Evolutionary conservation across 2,888 invertebrate species (phyloP).

Genomic region (Carpatolechia fugitivella): DNA sequence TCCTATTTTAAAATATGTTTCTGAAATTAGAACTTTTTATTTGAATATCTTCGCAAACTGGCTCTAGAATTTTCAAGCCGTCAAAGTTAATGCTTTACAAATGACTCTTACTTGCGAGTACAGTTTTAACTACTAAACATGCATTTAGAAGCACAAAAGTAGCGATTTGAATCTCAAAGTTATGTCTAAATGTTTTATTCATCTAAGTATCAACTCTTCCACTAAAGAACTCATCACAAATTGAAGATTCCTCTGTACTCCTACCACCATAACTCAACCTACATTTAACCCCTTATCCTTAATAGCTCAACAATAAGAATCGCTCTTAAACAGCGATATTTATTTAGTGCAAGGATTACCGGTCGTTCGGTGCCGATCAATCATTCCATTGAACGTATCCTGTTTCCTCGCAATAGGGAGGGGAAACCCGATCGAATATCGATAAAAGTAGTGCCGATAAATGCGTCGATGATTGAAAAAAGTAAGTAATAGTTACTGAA

Average conservation of each 20-base stretch:
- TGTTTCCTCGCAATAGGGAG: slow-evolving; percentile 68
- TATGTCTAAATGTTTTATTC: too few relatives aligned
- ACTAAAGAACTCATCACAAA: neutral
- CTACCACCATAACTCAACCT: neutral
- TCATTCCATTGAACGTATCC: slow-evolving; percentile 78
- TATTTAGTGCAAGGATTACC: slow-evolving; percentile 76
- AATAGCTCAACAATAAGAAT: neutral
- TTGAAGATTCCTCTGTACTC: neutral
- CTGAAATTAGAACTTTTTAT: too few relatives aligned
- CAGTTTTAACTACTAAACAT: too few relatives aligned
- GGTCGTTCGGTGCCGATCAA: slow-evolving; percentile 73
- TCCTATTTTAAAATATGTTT: too few relatives aligned
- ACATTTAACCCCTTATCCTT: neutral
- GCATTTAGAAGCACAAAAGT: too few relatives aligned
- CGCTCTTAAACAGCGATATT: slow-evolving; percentile 24
- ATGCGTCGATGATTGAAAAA: too few relatives aligned
- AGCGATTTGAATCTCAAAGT: too few relatives aligned
- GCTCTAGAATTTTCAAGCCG: too few relatives aligned
- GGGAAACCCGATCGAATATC: slow-evolving; percentile 29
- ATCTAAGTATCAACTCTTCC: neutral
- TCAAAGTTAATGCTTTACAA: too few relatives aligned
- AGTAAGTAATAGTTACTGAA: too few relatives aligned
- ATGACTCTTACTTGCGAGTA: too few relatives aligned
- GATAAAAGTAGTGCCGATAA: slow-evolving; percentile 32
- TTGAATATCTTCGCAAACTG: too few relatives aligned